Conservation (phyloP, 1,140 invertebrate genomes). For the Cardiocondyla obscurior region DNA sequence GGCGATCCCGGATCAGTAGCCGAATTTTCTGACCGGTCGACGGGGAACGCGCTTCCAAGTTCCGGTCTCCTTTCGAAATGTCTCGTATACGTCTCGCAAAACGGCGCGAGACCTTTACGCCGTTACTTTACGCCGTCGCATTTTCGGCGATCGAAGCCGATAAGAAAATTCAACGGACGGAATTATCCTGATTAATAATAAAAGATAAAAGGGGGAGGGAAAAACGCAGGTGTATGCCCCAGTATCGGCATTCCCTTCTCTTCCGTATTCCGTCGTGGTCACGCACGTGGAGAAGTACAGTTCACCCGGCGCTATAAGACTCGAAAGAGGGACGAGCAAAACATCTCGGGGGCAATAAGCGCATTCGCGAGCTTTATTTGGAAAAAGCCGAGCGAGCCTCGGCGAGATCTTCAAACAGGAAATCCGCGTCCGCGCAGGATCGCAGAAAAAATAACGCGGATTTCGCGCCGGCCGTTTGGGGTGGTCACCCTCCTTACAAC, state of each 20-base stretch:
- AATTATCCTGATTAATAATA: neutral
- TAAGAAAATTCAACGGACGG: neutral
- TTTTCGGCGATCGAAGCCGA: neutral
- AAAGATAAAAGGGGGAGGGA: neutral
- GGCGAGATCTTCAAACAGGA: neutral
- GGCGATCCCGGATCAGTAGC: conserved; percentile 55
- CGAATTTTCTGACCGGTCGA: conserved; percentile 36
- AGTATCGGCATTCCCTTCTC: neutral
- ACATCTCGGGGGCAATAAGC: neutral
- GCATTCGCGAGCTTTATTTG: neutral
- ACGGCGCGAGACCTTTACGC: too few relatives aligned
- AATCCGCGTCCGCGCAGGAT: neutral
- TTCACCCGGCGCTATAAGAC: neutral
- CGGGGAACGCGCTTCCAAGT: too few relatives aligned
- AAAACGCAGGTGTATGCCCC: neutral
- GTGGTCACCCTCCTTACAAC: too few relatives aligned
- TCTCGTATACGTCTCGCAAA: neutral
- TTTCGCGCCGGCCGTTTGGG: neutral
- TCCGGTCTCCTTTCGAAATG: neutral
- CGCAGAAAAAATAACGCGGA: neutral
- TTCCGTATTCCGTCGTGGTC: neutral
- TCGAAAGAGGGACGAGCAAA: neutral
- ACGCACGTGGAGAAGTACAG: neutral
- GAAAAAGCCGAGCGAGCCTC: neutral
- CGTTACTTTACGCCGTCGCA: neutral